Percentiles rank a stretch among this genome's conserved stretches.
These are phyloP conservation scores for Pseudorasbora parva DNA, from an alignment of 2,113 vertebrate species.

Conservation along the genomic window DNA sequence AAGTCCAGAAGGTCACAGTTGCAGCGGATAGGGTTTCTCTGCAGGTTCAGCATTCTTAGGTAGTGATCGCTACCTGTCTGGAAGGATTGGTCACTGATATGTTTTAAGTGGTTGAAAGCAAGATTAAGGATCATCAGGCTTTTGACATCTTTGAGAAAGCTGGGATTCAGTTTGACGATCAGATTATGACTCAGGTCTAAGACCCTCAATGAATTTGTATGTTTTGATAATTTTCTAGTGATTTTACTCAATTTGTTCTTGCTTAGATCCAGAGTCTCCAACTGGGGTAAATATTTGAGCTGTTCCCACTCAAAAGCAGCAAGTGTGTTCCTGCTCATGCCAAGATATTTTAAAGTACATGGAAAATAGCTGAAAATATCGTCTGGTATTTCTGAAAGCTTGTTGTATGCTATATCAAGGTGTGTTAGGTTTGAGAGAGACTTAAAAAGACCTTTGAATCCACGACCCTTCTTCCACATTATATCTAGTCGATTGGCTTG, in stretches of 20 bases:
- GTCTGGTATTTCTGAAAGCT: slow-evolving; percentile 47
- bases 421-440: slow-evolving; percentile 53
- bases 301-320: slow-evolving; percentile 64
- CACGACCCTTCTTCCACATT: slow-evolving; percentile 63
- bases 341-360: slow-evolving; percentile 56
- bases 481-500: slow-evolving; percentile 68
- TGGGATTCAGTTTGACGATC: slow-evolving; percentile 60
- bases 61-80: slow-evolving; percentile 46
- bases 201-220: slow-evolving; percentile 59
- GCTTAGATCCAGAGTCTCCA: slow-evolving; percentile 66
- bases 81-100: slow-evolving; percentile 65
- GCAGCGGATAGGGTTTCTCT: slow-evolving; percentile 68
- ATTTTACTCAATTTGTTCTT: slow-evolving; percentile 64
- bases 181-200: slow-evolving; percentile 67
- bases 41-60: slow-evolving; percentile 55
- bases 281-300: slow-evolving; percentile 41
- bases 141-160: slow-evolving; percentile 53
- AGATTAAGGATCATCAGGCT: slow-evolving; percentile 65
- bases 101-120: slow-evolving; percentile 64
- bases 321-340: slow-evolving; percentile 59
- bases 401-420: slow-evolving; percentile 68
- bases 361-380: slow-evolving; percentile 63
- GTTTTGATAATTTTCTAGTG: slow-evolving; percentile 41
- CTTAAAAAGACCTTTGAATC: slow-evolving; percentile 61
- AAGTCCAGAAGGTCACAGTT: slow-evolving; percentile 70